Base-by-base conservation (phyloP, 2,888 invertebrate genomes). In the Danaus chrysippus region DNA sequence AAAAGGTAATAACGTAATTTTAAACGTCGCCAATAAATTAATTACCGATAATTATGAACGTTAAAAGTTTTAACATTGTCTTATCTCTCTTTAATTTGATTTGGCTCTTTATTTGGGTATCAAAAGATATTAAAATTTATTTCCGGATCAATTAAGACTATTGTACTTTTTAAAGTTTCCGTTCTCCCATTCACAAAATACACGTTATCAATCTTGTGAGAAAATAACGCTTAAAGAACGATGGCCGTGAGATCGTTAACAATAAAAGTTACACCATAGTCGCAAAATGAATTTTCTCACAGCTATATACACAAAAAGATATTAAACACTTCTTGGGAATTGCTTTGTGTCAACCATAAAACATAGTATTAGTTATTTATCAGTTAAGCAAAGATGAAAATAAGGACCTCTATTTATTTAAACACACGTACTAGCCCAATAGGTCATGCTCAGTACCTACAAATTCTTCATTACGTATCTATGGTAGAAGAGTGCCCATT, bases 121-220 rank as follows among this genome's bases (percentile, higher is more conserved):
- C 6, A 10, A 17, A 17, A 10, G 9, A 3, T 17, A 49, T 49
- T 9, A 49, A 17, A 49, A 5, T 49, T 49, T 17, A 10, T 49
- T 1, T 49, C 49, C 49, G 46, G 23, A 42, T 15, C 23, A 34
- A 54, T 57, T 57, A 53, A 61, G 43, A 56, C 61, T 56, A 61
- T 61, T 12, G 34, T 42, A 43, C 56, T 46, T 55, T 54, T 63
- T 58, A 56, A 53, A 34, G 58, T 62, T 62, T 68, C 66, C 63
- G 61, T 55, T 57, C 61, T 53, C 77, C 75, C 75, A 79, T 79
- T 75, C 77, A 76, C 78, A 77, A 75, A 74, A 73, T 49, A n/a
- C 46, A 73, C 80, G 74, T 82, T 85, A 86, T 84, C 83, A 84
- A 83, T 82, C 79, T 78, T 67, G 86, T 88, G 89, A 83, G 87